These are phyloP conservation scores for Pterocles orientalis DNA, from an alignment of 2,113 vertebrate species.

Conservation along the genomic window DNA sequence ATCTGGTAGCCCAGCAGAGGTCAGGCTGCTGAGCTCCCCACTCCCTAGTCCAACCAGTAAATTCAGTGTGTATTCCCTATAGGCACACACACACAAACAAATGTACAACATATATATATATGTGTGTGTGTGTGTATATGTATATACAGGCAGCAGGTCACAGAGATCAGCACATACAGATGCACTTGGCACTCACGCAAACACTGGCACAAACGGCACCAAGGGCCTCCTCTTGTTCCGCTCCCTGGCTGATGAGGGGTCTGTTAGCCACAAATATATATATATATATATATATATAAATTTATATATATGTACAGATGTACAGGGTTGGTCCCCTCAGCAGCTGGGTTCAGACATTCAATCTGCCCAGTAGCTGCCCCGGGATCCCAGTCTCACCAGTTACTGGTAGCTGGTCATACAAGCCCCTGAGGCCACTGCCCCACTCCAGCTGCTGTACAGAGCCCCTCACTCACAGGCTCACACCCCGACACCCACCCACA, in stretches of 20 bases:
- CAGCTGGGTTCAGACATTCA: background rate
- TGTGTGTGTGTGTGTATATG: accelerated
- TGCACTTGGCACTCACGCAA: background rate
- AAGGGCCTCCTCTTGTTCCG: background rate
- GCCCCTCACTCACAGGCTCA: background rate
- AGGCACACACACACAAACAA: background rate
- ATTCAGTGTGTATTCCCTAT: background rate
- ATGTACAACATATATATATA: background rate
- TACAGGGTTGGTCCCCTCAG: background rate
- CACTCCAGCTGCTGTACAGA: background rate
- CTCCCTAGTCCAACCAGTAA: background rate
- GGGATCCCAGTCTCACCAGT: background rate
- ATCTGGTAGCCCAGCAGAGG: background rate
- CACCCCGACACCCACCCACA: background rate
- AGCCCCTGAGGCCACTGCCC: accelerated
- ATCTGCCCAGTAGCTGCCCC: background rate
- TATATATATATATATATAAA: background rate
- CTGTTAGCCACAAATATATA: background rate
- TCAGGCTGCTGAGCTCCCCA: background rate
- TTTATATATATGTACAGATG: background rate
- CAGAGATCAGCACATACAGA: background rate
- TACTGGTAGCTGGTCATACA: background rate
- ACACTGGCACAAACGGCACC: background rate
- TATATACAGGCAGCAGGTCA: background rate
- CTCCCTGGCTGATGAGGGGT: background rate